Evolutionary conservation across 2,888 invertebrate genomes (phyloP), one percentile per base, ranked within the genome.

Genomic region (Cosmopolites sordidus): DNA sequence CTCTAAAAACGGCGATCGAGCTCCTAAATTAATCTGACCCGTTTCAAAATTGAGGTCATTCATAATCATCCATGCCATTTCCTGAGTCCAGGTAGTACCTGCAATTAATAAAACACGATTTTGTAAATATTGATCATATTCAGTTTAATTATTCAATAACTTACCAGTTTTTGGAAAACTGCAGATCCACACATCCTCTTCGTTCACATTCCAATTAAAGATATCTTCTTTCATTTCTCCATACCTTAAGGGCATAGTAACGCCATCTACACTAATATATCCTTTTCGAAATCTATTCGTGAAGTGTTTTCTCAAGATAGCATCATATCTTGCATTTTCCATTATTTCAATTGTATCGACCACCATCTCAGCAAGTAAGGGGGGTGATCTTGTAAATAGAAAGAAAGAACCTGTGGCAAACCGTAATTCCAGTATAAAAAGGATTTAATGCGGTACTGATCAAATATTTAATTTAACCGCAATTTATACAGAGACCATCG

Each of bases 51-150:
- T 78, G 43, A 84, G 69, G 59, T 83, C 74, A 55, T 83, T 83
- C 53, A 79, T 76, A 38, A 87, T 76, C 53, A 86, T 74, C 82
- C 86, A 88, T 0, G 86, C 80, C 75, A 88, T 79, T 74, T 88
- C 87, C 69, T 87, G 87, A 0, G 84, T 79, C 88, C 88, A 88
- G 14, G 89, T 89, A 16, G 88, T 88, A 2, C 86, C 85, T 84
- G 64, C 38, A 69, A 70, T n/a, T n/a, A 37, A 37, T 37, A 11
- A 37, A 37, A 37, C 22, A 22, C 8, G 22, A 22, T 22, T 8
- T 22, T 22, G 3, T 22, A 22, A 22, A 22, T 5, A 22, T n/a
- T 5, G 22, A 22, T 22, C 22, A 22, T 5, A 22, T 22, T 5
- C 8, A 22, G 8, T 22, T 22, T 22, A n/a, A n/a, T n/a, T n/a